These are phyloP conservation scores for Stictocephala bisonia DNA, from an alignment of 2,888 invertebrate genomes.

Conservation along the genomic window DNA sequence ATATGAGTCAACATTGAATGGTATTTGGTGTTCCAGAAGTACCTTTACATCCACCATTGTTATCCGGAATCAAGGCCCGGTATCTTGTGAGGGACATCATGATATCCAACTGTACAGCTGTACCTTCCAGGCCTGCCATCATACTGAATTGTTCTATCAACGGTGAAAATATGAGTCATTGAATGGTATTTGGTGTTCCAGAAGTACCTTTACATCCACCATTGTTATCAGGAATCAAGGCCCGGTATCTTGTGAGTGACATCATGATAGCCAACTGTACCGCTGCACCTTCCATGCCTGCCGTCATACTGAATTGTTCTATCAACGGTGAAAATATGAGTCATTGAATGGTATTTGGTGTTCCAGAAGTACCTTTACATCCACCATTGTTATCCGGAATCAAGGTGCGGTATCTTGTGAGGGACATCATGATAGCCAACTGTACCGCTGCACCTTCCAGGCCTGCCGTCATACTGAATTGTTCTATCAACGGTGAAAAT, in stretches of 20 bases:
- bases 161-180: too few species aligned
- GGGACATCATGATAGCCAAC: constrained; percentile 69
- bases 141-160: too few species aligned
- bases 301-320: constrained; percentile 71
- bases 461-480: constrained; percentile 71
- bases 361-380: constrained; percentile 66
- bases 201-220: constrained; percentile 69
- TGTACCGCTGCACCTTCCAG: constrained; percentile 69
- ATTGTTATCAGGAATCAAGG: constrained; percentile 67
- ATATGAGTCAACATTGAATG: too few species aligned
- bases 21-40: too few species aligned
- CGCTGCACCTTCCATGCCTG: constrained; percentile 69
- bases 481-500: constrained; percentile 67
- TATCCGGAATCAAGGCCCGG: too few species aligned
- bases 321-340: constrained; percentile 63
- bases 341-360: too few species aligned
- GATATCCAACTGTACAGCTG: too few species aligned
- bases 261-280: constrained; percentile 69
- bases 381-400: constrained; percentile 68
- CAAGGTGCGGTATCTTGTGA: constrained; percentile 67
- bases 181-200: too few species aligned
- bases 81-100: too few species aligned
- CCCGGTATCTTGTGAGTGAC: constrained; percentile 68
- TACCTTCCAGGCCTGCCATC: too few species aligned
- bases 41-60: too few species aligned